Evolutionary conservation across 2,113 vertebrate genomes (phyloP).

Genomic region (Lepidothrix coronata): DNA sequence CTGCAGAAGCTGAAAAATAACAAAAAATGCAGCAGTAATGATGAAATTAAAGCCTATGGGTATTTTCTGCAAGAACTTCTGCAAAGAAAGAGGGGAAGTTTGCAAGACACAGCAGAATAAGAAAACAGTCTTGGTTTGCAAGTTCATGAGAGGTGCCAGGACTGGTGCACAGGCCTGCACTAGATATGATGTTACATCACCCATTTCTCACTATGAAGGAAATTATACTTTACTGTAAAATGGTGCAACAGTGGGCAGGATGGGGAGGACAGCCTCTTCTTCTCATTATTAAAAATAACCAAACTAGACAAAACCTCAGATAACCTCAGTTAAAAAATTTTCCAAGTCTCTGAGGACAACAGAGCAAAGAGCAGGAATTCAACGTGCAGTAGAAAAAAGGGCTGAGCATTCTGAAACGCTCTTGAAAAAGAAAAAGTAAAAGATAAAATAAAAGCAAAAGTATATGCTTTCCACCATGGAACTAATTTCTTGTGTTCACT

Average conservation of each 20-base stretch:
- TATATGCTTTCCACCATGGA: background rate
- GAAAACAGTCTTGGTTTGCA: background rate
- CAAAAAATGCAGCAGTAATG: constrained; percentile 11
- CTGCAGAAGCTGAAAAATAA: constrained; percentile 52
- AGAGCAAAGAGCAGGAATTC: background rate
- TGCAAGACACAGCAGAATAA: background rate
- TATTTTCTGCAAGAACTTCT: constrained; percentile 29
- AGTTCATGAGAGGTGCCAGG: background rate
- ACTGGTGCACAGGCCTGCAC: background rate
- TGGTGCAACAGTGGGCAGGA: background rate
- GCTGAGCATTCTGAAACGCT: background rate
- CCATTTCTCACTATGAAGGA: background rate
- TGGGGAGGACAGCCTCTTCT: background rate
- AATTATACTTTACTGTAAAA: background rate
- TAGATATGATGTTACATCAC: background rate
- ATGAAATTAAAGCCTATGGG: constrained; percentile 13
- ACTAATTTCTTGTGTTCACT: constrained; percentile 3
- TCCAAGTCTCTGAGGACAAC: background rate
- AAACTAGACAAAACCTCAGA: constrained; percentile 9
- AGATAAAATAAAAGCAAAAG: background rate
- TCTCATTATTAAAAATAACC: constrained; percentile 28
- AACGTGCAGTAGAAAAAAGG: background rate
- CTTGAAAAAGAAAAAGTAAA: background rate
- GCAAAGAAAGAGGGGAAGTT: background rate
- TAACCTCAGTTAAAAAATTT: constrained; percentile 16